These are phyloP conservation scores for Chrysolina oricalcia DNA, from an alignment of 2,888 invertebrate genomes.

Conservation along the genomic window DNA sequence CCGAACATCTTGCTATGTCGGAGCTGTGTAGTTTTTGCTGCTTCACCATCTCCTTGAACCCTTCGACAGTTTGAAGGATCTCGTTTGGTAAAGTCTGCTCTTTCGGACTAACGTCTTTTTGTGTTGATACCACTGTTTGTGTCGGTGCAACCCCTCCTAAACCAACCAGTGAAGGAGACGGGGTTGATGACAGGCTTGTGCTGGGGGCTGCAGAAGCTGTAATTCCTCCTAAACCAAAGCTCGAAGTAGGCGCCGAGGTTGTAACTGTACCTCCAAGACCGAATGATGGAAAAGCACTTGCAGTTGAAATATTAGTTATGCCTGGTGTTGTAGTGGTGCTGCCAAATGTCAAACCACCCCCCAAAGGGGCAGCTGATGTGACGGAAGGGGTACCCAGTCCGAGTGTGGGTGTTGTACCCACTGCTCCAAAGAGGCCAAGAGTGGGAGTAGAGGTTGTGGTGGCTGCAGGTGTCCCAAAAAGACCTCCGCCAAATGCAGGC, in stretches of 20 bases:
- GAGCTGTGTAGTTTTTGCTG: constrained; percentile 82
- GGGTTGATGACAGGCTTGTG: constrained; percentile 31
- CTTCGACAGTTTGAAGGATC: constrained; percentile 84
- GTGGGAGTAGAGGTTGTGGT: constrained; percentile 27
- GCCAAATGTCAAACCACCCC: constrained; percentile 46
- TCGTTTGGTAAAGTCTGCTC: constrained; percentile 84
- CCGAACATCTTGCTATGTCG: constrained; percentile 71
- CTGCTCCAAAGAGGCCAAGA: constrained; percentile 27
- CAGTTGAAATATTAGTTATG: constrained; percentile 15
- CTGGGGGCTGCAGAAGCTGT: constrained; percentile 34
- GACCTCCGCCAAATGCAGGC: constrained; percentile 19
- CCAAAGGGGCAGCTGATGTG: constrained; percentile 33
- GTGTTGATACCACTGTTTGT: constrained; percentile 67
- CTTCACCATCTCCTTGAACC: constrained; percentile 89
- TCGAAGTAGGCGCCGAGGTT: constrained; percentile 43
- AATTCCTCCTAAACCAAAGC: constrained; percentile 43
- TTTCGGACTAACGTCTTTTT: constrained; percentile 75
- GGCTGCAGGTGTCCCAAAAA: constrained; percentile 29
- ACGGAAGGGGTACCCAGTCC: constrained; percentile 43
- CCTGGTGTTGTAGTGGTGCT: constrained; percentile 39
- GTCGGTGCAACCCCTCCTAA: constrained; percentile 83
- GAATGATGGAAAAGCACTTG: constrained; percentile 39
- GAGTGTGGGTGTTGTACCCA: constrained; percentile 31
- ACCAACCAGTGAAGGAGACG: constrained; percentile 70
- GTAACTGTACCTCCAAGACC: constrained; percentile 38